Evolutionary conservation across 2,888 invertebrate genomes (phyloP).

Genomic region (Diaprepes abbreviatus): DNA sequence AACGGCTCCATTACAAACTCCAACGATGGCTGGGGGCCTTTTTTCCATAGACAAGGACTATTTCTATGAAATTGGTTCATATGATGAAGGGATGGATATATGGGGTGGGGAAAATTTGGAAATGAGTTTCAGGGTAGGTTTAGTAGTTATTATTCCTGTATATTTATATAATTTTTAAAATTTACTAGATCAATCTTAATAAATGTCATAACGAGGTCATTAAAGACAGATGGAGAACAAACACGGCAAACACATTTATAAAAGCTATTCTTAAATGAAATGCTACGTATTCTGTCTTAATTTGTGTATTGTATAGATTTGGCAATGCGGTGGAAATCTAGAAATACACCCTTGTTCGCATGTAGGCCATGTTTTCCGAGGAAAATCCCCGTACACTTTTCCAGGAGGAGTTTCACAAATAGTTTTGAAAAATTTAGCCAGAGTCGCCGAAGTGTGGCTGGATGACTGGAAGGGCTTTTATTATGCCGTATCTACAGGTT

Average conservation of each 20-base stretch:
- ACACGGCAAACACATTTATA: no score
- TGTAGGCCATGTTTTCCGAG: constrained; percentile 97
- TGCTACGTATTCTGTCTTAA: no score
- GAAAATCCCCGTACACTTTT: constrained; percentile 98
- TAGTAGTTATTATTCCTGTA: no score
- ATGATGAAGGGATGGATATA: constrained; percentile 99
- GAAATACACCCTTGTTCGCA: constrained; percentile 96
- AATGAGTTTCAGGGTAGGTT: constrained; percentile 90
- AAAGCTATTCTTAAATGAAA: no score
- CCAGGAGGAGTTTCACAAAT: constrained; percentile 98
- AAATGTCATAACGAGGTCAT: no score
- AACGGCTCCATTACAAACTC: constrained; percentile 92
- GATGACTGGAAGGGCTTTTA: constrained; percentile 99
- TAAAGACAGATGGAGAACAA: no score
- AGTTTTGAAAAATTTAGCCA: constrained; percentile 97
- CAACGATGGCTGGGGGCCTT: constrained; percentile 98
- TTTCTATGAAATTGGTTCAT: constrained; percentile 97
- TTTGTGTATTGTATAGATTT: constrained; percentile 84
- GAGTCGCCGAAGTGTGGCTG: constrained; percentile 99
- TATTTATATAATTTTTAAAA: no score
- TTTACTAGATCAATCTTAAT: no score
- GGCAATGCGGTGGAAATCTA: constrained; percentile 96
- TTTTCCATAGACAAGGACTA: constrained; percentile 96
- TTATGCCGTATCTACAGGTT: constrained; percentile 99
- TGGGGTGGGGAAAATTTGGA: constrained; percentile 98